A percentile compares a stretch with the other conserved stretches of the same genome.
Conservation (phyloP, 2,888 invertebrate species). For the Cheilosia pagana region DNA sequence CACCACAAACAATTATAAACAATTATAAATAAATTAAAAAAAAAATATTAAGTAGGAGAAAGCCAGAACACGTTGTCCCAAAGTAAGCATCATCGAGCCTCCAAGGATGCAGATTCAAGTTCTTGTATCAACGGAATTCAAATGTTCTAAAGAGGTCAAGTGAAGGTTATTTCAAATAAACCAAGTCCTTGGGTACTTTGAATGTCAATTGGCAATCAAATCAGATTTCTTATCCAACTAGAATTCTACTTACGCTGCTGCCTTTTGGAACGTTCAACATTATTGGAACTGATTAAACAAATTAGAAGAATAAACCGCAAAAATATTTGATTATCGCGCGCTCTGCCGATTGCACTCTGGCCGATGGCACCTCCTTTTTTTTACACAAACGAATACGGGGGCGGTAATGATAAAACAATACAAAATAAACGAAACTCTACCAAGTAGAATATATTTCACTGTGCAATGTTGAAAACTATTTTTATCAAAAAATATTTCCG, state of each 20-base stretch:
- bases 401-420: not conserved
- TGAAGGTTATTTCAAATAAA: slow-evolving; percentile 72
- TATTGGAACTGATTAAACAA: slow-evolving; percentile 58
- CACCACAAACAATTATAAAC: not conserved
- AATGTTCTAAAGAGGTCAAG: slow-evolving; percentile 62
- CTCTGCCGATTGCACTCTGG: slow-evolving; percentile 2
- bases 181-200: slow-evolving; percentile 49
- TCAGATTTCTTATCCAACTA: slow-evolving; percentile 9
- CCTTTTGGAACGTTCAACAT: slow-evolving; percentile 82
- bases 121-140: slow-evolving; percentile 27
- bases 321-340: slow-evolving; percentile 42
- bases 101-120: slow-evolving; percentile 19
- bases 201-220: slow-evolving; percentile 13
- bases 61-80: not conserved
- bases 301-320: slow-evolving; percentile 11
- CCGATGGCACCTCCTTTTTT: not conserved
- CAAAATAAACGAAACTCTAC: not conserved
- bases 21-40: not conserved
- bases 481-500: slow-evolving; percentile 19
- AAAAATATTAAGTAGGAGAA: not conserved
- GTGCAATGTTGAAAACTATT: not conserved
- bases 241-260: slow-evolving; percentile 79
- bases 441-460: not conserved
- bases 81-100: not conserved
- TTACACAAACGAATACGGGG: not conserved